Base-by-base conservation (phyloP, 2,113 vertebrate genomes). In the Poecilia latipinna region DNA sequence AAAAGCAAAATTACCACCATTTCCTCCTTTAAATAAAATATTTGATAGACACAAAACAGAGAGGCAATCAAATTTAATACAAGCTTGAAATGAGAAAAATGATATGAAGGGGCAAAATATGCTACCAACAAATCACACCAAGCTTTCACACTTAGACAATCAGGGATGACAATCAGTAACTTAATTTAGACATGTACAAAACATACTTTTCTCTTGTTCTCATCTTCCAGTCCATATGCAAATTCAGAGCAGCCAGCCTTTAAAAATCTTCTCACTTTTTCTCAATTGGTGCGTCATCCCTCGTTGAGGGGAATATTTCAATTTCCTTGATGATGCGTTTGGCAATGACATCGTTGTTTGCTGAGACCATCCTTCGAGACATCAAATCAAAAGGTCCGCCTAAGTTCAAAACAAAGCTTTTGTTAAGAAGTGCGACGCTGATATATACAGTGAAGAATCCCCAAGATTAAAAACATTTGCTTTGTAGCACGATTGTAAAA, bases 371-470 rank as follows among this genome's bases (percentile, higher is more conserved):
- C 93, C 96, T 95, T 74, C 95, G 94, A 69, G 97, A 98, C 96
- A 97, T 98, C 93, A 98, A 82, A 88, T 98, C 97, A 71, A 97
- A 97, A 0, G 96, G 94, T 5, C 93, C 96, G 31, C 96, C 97
- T 98, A 15, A 32, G 60, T 11, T 31, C 42, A 33, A 82, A 71
- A 78, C 22, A 79, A 69, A 85, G 39, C 24, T 15, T 65, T 70
- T 13, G 60, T 78, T 75, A 74, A 62, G 26, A 61, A 4, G 6
- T 8, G 12, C 28, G 32, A 39, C 31, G 19, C 26, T 35, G 32
- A 7, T 12, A 63, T 60, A 60, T 65, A 31, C 32, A 33, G 26
- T 42, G 24, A 11, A 4, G 61, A 61, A 68, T 51, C 28, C 29
- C 8, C 8, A 31, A 31, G 54, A 54, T n/a, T 57, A 8, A n/a